Evolutionary conservation across 2,113 vertebrate genomes (phyloP), one percentile per base, ranked within the genome.

Genomic region (Gavia stellata): DNA sequence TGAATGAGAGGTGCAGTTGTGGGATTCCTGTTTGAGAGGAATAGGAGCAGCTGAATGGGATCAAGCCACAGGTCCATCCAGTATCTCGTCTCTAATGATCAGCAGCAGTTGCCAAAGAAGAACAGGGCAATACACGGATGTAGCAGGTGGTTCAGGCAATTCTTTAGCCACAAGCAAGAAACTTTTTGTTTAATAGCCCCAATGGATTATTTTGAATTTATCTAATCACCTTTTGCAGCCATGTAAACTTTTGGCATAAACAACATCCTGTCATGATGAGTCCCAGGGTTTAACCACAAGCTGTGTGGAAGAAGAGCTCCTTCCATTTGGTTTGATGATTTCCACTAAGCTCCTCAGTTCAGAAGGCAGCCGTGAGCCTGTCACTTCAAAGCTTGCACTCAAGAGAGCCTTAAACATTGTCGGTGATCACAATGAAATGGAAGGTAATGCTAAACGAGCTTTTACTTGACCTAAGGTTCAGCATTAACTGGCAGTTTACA

Each of bases 221-320:
- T 88, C 71, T 92, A 62, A 78, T 94, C 72, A 42, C 50, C 31
- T 95, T 67, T 86, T 94, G 55, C 67, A 93, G 74, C 62, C 15
- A 9, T 14, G 28, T 90, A 68, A 92, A 59, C 62, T 71, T 74
- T 3, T 67, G 47, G 25, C 70, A 74, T 78, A 50, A 90, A 59
- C 59, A 85, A 1, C n/a, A 25, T 84, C 68, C 66, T 90, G 40
- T 45, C 34, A 21, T 12, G 45, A 10, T 52, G 53, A 73, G 38
- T 49, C 40, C 52, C 44, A 52, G 0, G 4, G 45, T 70, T 88
- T 53, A 38, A 83, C 67, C 59, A 12, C 0, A 6, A 36, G 44
- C 63, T 70, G 15, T 62, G 75, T 63, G 66, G 47, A 85, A 56
- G 53, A 61, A 59, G 40, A 90, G 49, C 53, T 90, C 66, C 62